These are phyloP conservation scores for Anthoscopus minutus DNA, from an alignment of 2,113 vertebrate genomes.

Conservation along the genomic window DNA sequence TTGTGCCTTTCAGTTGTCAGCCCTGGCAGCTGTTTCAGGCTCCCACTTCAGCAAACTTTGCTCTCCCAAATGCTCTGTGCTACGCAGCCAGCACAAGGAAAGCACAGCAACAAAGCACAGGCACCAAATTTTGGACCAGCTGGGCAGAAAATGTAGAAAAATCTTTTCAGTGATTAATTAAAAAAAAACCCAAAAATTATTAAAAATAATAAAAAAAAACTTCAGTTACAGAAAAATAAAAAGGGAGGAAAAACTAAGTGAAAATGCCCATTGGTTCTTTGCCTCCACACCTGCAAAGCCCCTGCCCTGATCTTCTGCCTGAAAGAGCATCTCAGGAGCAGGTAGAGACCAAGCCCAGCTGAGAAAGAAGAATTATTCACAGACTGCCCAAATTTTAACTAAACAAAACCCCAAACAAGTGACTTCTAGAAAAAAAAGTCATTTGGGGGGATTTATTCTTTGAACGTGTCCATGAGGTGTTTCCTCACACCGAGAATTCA, in stretches of 20 bases:
- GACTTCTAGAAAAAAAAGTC: background rate
- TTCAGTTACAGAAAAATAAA: background rate
- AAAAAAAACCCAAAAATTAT: background rate
- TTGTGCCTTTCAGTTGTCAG: background rate
- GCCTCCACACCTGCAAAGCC: accelerated
- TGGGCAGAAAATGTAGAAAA: background rate
- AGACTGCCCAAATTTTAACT: background rate
- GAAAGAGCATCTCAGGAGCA: background rate
- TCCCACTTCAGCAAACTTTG: background rate
- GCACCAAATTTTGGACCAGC: background rate
- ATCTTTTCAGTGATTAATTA: background rate
- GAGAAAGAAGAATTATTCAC: background rate
- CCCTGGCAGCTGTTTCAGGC: background rate
- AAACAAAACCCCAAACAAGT: background rate
- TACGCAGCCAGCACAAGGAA: accelerated
- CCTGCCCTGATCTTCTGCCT: background rate
- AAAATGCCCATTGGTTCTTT: background rate
- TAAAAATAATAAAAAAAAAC: background rate
- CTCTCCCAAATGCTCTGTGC: background rate
- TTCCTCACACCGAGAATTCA: background rate
- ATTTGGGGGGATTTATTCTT: background rate
- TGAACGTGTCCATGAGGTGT: background rate
- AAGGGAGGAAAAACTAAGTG: background rate
- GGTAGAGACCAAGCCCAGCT: background rate
- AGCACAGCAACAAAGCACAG: accelerated